Base-by-base conservation (phyloP, 2,888 invertebrate species). In the Laothoe populi region DNA sequence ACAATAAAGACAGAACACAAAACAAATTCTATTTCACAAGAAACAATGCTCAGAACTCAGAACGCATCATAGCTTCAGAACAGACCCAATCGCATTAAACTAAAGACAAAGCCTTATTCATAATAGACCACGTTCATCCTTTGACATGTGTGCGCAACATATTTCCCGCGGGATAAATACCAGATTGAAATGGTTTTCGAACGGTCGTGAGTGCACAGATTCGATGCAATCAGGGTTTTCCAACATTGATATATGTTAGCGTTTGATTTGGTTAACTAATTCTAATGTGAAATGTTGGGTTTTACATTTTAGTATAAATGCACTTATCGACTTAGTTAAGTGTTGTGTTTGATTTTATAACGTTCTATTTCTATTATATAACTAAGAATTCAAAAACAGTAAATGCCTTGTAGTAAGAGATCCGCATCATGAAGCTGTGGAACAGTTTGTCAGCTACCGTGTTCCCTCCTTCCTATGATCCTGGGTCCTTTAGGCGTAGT, bases 161-260 rank as follows among this genome's bases (percentile, higher is more conserved):
- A 61, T 61, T 61, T 61, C 60, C 60, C 60, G n/a, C 7, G 60
- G 60, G 60, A 49, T 61, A 61, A 53, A 61, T 53, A 53, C 26
- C 26, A 53, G 49, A 42, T 53, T 53, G 60, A 53, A 61, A 61
- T 21, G 60, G 42, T 53, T 53, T 53, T 53, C 40, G 24, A 42
- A 24, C 26, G 24, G 49, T 53, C 53, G 19, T 19, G 53, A 53
- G 53, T 35, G 53, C 53, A 35, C 13, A 31, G 53, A 35, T 19
- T 53, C 35, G 53, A 53, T 53, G 35, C 53, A 53, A 53, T 53
- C 53, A 35, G 31, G 53, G 11, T 53, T 53, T 53, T 35, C n/a
- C 53, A 35, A 53, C 35, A 53, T 53, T 53, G 53, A 53, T 53
- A 35, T 35, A 19, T 19, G 16, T 53, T 53, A 11, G 53, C 35